These are phyloP conservation scores for Murina feae DNA, from an alignment of 2,113 vertebrate species.

Conservation along the genomic window DNA sequence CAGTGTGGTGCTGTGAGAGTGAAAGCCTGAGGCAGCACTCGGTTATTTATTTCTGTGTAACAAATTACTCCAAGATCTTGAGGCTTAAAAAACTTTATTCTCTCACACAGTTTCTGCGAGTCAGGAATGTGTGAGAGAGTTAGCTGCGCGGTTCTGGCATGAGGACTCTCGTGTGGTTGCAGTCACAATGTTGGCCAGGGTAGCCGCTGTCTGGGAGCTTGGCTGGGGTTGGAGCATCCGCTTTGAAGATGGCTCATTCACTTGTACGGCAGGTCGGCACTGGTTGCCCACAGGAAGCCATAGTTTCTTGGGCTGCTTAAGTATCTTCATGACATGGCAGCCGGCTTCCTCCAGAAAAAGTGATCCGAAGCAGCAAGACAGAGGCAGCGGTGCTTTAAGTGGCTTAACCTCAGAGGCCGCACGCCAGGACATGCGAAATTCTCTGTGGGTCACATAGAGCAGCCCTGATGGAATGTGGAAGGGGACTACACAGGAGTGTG, in stretches of 20 bases:
- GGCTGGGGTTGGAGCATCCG: not conserved
- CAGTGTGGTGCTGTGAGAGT: not conserved
- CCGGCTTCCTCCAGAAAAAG: not conserved
- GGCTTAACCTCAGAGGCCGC: not conserved
- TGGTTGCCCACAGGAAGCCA: not conserved
- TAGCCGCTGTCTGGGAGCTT: not conserved
- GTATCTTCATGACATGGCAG: not conserved
- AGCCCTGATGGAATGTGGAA: not conserved
- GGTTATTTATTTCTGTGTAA: not conserved
- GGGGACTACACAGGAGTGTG: not conserved
- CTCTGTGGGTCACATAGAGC: not conserved
- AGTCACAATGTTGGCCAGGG: not conserved
- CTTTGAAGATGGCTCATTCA: not conserved
- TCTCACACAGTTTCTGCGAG: not conserved
- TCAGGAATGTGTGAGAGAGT: not conserved
- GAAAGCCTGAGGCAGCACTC: not conserved
- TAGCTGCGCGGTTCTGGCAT: not conserved
- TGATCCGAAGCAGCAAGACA: not conserved
- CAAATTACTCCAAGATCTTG: not conserved
- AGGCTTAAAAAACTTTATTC: not conserved
- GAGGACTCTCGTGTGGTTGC: not conserved
- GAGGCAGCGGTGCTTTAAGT: not conserved
- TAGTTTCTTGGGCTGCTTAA: not conserved
- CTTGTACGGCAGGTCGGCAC: not conserved
- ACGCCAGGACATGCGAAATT: not conserved